Percentiles rank a stretch among this genome's conserved stretches.
These are phyloP conservation scores for Platyrinchus mystaceus DNA, from an alignment of 2,797 vertebrate species.

Conservation along the genomic window DNA sequence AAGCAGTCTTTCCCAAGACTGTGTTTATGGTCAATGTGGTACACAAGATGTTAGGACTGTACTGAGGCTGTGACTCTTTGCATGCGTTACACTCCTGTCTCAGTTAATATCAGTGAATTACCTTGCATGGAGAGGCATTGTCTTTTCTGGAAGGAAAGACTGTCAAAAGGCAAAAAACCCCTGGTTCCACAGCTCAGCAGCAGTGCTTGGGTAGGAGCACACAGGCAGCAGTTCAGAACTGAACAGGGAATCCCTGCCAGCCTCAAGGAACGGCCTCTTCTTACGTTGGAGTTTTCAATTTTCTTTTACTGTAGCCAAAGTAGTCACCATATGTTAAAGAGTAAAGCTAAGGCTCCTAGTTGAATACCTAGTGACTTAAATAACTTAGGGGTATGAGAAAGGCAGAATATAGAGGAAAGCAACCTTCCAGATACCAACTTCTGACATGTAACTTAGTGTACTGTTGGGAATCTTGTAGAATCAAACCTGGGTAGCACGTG, in stretches of 20 bases:
- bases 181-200: not conserved
- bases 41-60: not conserved
- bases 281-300: rapidly evolving
- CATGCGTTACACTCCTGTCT: not conserved
- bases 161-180: not conserved
- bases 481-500: not conserved
- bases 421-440: not conserved
- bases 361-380: not conserved
- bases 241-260: not conserved
- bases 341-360: not conserved
- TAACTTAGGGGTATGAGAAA: not conserved
- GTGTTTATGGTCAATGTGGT: not conserved
- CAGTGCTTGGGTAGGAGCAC: not conserved
- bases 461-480: not conserved
- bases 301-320: not conserved
- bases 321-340: not conserved
- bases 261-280: not conserved
- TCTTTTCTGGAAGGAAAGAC: not conserved
- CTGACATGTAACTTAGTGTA: not conserved
- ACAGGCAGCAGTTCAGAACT: not conserved
- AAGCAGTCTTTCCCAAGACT: not conserved
- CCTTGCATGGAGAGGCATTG: not conserved
- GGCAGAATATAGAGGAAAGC: not conserved
- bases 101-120: not conserved
- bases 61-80: not conserved